phyloP scores from a whole-genome alignment of 2,888 invertebrate genomes.

The Hedya salicella region DNA sequence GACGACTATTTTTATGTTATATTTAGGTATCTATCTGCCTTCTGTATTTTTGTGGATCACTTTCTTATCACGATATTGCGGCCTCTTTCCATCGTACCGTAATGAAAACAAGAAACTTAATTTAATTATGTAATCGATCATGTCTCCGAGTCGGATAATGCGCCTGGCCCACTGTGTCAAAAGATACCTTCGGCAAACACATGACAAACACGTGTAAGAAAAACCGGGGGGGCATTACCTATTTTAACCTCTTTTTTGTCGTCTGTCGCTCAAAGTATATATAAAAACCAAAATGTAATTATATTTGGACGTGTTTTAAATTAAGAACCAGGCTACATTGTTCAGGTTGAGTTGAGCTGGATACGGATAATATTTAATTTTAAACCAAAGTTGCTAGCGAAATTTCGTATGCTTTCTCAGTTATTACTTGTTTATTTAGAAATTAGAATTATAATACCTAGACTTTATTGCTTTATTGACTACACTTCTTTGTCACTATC shows the following conservation, averaged over 20 bases:
- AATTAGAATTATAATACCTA: too few relatives aligned
- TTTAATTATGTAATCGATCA: slow-evolving; percentile 42
- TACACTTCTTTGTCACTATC: too few relatives aligned
- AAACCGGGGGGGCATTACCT: slow-evolving; percentile 37
- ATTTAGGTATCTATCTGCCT: slow-evolving; percentile 3
- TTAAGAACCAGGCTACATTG: slow-evolving; percentile 4
- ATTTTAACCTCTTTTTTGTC: slow-evolving; percentile 36
- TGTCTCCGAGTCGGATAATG: slow-evolving; percentile 36
- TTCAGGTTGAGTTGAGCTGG: neutral
- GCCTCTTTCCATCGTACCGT: slow-evolving; percentile 25
- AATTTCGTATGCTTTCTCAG: too few relatives aligned
- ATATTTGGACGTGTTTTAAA: slow-evolving; percentile 8
- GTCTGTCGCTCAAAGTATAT: neutral
- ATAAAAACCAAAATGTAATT: slow-evolving; percentile 1
- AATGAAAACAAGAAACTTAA: slow-evolving; percentile 36
- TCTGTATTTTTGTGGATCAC: slow-evolving; percentile 14
- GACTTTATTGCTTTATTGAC: too few relatives aligned
- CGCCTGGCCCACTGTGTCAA: slow-evolving; percentile 24
- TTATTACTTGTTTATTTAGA: too few relatives aligned
- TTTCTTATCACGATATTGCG: slow-evolving; percentile 37
- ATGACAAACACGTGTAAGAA: slow-evolving; percentile 40
- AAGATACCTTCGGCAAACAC: slow-evolving; percentile 37
- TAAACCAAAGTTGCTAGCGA: too few relatives aligned
- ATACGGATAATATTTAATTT: too few relatives aligned
- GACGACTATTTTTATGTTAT: neutral